phyloP scores from a whole-genome alignment of 2,113 vertebrate genomes.

The Proteles cristata region DNA sequence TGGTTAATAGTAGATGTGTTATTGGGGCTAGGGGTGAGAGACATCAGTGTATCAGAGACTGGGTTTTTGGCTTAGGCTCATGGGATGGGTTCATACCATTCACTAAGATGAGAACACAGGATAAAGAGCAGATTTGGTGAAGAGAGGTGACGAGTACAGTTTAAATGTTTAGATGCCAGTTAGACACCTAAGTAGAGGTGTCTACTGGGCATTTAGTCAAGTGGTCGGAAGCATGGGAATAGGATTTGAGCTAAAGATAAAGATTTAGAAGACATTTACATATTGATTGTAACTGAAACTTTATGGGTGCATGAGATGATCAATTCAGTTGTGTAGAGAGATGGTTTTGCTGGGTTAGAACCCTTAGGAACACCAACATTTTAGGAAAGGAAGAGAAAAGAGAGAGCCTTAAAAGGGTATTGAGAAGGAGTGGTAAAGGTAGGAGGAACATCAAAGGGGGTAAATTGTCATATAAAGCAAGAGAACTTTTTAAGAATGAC shows the following conservation, averaged over 20 bases:
- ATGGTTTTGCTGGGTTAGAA: neutral
- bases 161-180: neutral
- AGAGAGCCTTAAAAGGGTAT: neutral
- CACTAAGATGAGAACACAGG: neutral
- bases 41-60: neutral
- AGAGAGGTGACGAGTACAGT: neutral
- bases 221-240: neutral
- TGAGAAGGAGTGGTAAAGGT: neutral
- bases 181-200: neutral
- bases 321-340: neutral
- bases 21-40: neutral
- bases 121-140: neutral
- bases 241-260: neutral
- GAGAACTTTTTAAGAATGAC: neutral
- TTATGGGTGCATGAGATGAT: neutral
- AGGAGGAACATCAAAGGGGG: neutral
- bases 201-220: neutral
- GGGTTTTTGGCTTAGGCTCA: neutral
- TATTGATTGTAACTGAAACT: neutral
- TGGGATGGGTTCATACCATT: neutral
- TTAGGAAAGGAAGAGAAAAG: neutral
- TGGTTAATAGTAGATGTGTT: constrained; percentile 41
- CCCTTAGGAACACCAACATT: neutral
- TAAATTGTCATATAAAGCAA: neutral
- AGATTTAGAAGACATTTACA: neutral